These are phyloP conservation scores for Epizoanthus scotinus DNA, from an alignment of 92 coral and sea anemone genomes.

Conservation along the genomic window DNA sequence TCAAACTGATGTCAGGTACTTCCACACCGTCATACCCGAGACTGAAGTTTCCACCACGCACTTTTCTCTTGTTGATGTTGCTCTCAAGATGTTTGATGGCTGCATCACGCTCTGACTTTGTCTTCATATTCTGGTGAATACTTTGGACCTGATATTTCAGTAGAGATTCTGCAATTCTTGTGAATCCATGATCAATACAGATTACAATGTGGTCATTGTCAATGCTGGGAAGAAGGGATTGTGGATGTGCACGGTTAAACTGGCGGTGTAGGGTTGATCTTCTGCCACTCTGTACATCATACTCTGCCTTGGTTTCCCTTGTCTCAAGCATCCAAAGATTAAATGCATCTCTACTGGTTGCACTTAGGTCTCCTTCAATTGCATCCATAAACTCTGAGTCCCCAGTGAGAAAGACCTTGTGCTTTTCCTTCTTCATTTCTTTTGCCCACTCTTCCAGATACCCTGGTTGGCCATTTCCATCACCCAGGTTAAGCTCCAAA, in stretches of 20 bases:
- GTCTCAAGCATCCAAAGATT: constrained; percentile 15
- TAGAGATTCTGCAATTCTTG: background rate
- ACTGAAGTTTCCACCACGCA: constrained; percentile 24
- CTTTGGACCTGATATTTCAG: background rate
- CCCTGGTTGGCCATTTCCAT: constrained; percentile 31
- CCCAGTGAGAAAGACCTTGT: constrained; percentile 27
- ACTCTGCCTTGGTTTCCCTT: background rate
- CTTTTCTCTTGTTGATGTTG: constrained; percentile 27
- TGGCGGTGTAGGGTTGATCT: background rate
- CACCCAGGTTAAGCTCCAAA: constrained; percentile 27
- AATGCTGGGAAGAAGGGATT: constrained; percentile 12
- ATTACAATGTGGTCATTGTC: background rate
- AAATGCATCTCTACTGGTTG: constrained; percentile 21
- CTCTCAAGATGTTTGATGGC: constrained; percentile 4
- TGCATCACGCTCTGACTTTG: background rate
- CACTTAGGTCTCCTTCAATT: constrained; percentile 15
- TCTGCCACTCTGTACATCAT: background rate
- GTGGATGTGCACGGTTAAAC: constrained; percentile 11
- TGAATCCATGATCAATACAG: constrained; percentile 37
- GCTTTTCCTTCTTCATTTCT: background rate
- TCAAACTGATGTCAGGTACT: constrained; percentile 27
- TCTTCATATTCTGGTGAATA: background rate
- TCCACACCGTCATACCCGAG: constrained; percentile 1
- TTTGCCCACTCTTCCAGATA: constrained; percentile 9
- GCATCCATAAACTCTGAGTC: constrained; percentile 36